Evolutionary conservation across 2,888 invertebrate species (phyloP), one percentile per base, ranked within the genome.

Genomic region (Apotomis betuletana): DNA sequence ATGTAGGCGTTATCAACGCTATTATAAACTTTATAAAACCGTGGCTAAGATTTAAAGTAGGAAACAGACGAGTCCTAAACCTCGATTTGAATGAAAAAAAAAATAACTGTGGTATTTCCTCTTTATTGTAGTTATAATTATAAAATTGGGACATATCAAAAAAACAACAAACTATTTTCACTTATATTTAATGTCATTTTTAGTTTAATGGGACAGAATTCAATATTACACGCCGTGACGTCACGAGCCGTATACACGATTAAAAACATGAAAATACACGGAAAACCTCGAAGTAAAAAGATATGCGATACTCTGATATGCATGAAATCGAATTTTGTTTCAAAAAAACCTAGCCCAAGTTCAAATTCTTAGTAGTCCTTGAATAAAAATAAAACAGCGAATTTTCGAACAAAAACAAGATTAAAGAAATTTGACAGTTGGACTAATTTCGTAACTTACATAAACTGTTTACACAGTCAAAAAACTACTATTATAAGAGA

Each of bases 261-360:
- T 75, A 72, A 72, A 72, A 72, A 62, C 63, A 63, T 41, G 52
- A 52, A 63, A 63, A 44, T 54, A 68, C 67, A 54, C 58, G 59
- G 27, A 70, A 71, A 67, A 61, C 38, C 55, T 75, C 59, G 72
- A 77, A 78, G 73, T 75, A 75, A 78, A 74, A 77, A 79, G 82
- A 84, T 84, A 85, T 84, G 84, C 80, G 72, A 79, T 74, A 77
- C 76, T 79, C 77, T 82, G 86, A 86, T 86, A 86, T 87, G 87
- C 82, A 81, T 81, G 70, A 67, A 63, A 38, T 70, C 12, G 52
- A 70, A 67, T 67, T 68, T 72, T 38, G 62, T 38, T 59, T 63
- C 36, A 59, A 55, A 51, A 27, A 55, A 67, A 13, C 74, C 75
- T 75, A 76, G 65, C 74, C 73, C 76, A 75, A 75, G 70, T 69